phyloP scores from a whole-genome alignment of 2,888 invertebrate species.

The Torymus auratus region DNA sequence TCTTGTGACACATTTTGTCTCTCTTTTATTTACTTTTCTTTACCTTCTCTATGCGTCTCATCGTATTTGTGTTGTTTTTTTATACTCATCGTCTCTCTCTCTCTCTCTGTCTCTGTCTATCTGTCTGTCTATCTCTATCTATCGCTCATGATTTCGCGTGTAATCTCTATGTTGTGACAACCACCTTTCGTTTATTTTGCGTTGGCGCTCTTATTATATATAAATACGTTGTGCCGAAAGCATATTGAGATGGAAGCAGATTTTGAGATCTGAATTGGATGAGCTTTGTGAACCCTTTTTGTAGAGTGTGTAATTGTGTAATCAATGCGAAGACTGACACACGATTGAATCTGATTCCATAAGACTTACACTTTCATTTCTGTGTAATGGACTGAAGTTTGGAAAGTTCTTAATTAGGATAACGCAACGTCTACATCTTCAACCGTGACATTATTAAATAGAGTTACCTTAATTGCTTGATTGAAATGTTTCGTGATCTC shows the following conservation, averaged over 20 bases:
- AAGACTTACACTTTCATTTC: not conserved
- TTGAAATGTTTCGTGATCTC: no score
- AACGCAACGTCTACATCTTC: no score
- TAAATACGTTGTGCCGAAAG: constrained; percentile 1
- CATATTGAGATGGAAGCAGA: constrained; percentile 28
- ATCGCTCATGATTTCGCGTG: constrained; percentile 25
- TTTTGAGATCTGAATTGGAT: not conserved
- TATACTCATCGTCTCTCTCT: not conserved
- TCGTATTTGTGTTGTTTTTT: constrained; percentile 27
- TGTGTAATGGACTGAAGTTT: not conserved
- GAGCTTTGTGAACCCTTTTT: not conserved
- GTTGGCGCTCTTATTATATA: constrained; percentile 13
- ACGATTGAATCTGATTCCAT: constrained; percentile 2
- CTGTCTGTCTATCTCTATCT: not conserved
- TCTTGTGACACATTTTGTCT: constrained; percentile 41
- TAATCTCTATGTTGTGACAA: constrained; percentile 31
- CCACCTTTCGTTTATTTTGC: constrained; percentile 23
- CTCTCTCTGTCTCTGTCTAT: not conserved
- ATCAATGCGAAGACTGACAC: not conserved
- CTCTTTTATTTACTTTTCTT: constrained; percentile 5
- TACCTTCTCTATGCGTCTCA: not conserved
- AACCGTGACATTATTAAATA: no score
- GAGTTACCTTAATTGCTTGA: no score
- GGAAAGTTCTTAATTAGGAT: no score
- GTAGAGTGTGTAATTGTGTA: not conserved